Percentiles rank a stretch among this genome's conserved stretches.
phyloP scores from a whole-genome alignment of 2,797 vertebrate species.

The Pseudotriccus pelzelni region DNA sequence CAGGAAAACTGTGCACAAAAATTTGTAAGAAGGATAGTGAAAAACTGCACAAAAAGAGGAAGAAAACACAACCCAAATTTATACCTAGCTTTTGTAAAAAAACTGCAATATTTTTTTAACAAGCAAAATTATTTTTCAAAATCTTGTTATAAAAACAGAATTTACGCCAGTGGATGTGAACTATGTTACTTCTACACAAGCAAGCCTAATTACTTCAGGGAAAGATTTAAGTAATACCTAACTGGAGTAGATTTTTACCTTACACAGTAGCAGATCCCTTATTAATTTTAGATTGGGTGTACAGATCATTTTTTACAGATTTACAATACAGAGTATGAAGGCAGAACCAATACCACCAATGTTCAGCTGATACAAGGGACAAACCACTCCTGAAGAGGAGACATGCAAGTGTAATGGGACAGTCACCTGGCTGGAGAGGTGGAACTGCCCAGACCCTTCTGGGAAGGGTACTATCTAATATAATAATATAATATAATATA shows the following conservation, averaged over 20 bases:
- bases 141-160: background rate
- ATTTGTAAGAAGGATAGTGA: background rate
- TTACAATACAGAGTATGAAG: background rate
- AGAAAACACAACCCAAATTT: background rate
- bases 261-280: background rate
- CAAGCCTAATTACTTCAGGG: background rate
- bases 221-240: background rate
- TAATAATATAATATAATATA: no score
- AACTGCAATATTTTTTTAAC: background rate
- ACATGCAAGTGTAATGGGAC: fast-evolving
- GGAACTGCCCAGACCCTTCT: background rate
- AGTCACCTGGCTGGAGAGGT: background rate
- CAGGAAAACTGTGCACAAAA: fast-evolving
- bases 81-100: background rate
- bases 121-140: background rate
- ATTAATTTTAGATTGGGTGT: background rate
- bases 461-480: background rate
- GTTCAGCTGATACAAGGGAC: background rate
- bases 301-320: no score
- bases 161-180: background rate
- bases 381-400: background rate
- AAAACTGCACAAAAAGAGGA: background rate
- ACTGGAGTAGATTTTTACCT: background rate
- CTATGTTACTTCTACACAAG: background rate
- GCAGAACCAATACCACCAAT: background rate